Percentiles rank a stretch among this genome's conserved stretches.
Evolutionary conservation across 2,797 vertebrate species (phyloP).

Genomic region (Oryzias sinensis): DNA sequence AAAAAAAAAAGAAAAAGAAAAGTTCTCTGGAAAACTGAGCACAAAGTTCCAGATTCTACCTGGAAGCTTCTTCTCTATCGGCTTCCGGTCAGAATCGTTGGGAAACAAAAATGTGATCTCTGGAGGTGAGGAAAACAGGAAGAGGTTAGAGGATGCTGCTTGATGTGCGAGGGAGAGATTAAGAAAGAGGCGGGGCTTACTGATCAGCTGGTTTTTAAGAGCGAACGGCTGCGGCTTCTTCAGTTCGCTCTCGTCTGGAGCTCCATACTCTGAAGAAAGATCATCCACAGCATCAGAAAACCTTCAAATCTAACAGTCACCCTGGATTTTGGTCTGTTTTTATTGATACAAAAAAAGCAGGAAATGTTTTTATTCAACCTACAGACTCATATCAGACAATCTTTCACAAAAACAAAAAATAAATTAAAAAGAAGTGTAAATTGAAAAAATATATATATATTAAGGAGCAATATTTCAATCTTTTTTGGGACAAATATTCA

Average conservation of each 20-base stretch:
- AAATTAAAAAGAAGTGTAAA: too few relatives aligned
- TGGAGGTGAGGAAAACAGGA: constrained; percentile 45
- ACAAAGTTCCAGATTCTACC: constrained; percentile 71
- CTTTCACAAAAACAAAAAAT: too few relatives aligned
- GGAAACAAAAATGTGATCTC: constrained; percentile 88
- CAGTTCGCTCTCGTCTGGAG: constrained; percentile 88
- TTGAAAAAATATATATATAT: too few relatives aligned
- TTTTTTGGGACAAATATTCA: too few relatives aligned
- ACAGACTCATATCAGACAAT: too few relatives aligned
- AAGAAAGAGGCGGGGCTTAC: constrained; percentile 73
- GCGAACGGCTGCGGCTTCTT: constrained; percentile 76
- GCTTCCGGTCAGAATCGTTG: constrained; percentile 73
- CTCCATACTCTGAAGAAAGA: constrained; percentile 82
- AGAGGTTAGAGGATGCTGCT: background rate
- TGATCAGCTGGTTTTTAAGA: constrained; percentile 88
- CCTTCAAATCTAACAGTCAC: background rate
- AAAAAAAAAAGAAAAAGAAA: background rate
- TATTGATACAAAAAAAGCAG: too few relatives aligned
- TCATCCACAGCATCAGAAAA: background rate
- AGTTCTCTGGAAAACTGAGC: too few relatives aligned
- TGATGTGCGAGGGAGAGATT: background rate
- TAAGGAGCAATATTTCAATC: too few relatives aligned
- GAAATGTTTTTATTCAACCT: too few relatives aligned
- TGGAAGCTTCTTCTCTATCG: constrained; percentile 87
- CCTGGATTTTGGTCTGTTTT: too few relatives aligned